These are phyloP conservation scores for Onychorhynchus coronatus DNA, from an alignment of 2,113 vertebrate genomes.

Conservation along the genomic window DNA sequence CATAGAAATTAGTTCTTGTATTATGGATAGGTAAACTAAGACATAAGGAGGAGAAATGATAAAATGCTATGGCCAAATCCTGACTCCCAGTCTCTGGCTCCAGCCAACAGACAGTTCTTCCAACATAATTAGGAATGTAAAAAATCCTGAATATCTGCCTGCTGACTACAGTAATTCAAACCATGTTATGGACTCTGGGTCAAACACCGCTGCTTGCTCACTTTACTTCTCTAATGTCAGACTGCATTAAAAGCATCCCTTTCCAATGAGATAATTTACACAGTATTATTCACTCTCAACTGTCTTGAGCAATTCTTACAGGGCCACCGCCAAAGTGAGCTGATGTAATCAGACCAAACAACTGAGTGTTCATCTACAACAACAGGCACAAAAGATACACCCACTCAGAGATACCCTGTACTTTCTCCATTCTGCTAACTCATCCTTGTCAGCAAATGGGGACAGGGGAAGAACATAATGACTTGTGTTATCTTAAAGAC, in stretches of 20 bases:
- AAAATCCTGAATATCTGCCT: conserved; percentile 36
- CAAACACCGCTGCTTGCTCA: conserved; percentile 10
- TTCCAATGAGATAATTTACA: conserved; percentile 31
- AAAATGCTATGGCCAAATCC: background rate
- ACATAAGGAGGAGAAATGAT: background rate
- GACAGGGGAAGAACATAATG: background rate
- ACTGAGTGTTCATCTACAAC: background rate
- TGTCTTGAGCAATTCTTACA: conserved; percentile 29
- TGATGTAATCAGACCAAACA: background rate
- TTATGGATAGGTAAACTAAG: background rate
- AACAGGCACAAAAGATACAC: background rate
- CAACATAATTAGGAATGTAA: background rate
- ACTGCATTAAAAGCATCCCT: background rate
- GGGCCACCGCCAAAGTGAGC: background rate
- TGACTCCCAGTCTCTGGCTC: background rate
- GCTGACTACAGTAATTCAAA: conserved; percentile 28
- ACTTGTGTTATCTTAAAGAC: background rate
- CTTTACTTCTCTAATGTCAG: conserved; percentile 20
- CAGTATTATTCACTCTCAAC: background rate
- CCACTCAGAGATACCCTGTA: background rate
- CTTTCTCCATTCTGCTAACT: background rate
- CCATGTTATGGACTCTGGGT: background rate
- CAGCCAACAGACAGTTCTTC: background rate
- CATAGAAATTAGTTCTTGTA: background rate
- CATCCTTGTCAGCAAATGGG: background rate